A percentile compares a stretch with the other conserved stretches of the same genome.
Evolutionary conservation across 23 tunicate genomes (phyloP).

Genomic region (Trididemnum miniatum): DNA sequence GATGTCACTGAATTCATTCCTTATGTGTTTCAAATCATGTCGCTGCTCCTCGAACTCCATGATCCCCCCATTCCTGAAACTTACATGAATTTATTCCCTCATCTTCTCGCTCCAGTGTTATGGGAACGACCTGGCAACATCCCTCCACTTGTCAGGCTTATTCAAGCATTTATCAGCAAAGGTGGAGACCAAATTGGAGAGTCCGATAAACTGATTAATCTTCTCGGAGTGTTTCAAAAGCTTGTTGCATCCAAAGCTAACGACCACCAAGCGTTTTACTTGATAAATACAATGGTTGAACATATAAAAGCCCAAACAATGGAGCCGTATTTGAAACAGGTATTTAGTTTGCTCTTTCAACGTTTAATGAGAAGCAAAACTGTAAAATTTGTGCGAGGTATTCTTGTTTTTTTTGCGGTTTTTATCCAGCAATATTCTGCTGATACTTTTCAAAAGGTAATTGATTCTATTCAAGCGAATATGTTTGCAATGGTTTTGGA

Average conservation of each 20-base stretch:
- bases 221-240: slow-evolving; percentile 94
- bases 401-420: slow-evolving; percentile 79
- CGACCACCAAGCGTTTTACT: slow-evolving; percentile 82
- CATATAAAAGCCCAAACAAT: slow-evolving; percentile 36
- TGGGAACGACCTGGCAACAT: slow-evolving; percentile 96
- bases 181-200: slow-evolving; percentile 48
- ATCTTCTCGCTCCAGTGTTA: slow-evolving; percentile 66
- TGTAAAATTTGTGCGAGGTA: slow-evolving; percentile 67
- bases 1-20: slow-evolving; percentile 95
- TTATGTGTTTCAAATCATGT: slow-evolving; percentile 98
- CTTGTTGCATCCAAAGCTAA: slow-evolving; percentile 87
- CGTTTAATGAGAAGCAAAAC: slow-evolving; percentile 81
- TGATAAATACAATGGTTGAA: slow-evolving; percentile 74
- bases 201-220: slow-evolving; percentile 52
- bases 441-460: slow-evolving; percentile 54
- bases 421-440: slow-evolving; percentile 65
- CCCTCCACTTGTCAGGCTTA: slow-evolving; percentile 76
- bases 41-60: slow-evolving; percentile 78
- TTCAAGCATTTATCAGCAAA: slow-evolving; percentile 89
- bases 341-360: slow-evolving; percentile 66
- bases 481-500: slow-evolving; percentile 94
- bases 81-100: slow-evolving; percentile 81
- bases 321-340: slow-evolving; percentile 63
- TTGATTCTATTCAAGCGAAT: slow-evolving; percentile 70
- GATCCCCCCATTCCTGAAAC: slow-evolving; percentile 79